A percentile compares a stretch with the other conserved stretches of the same genome.
Evolutionary conservation across 2,888 invertebrate genomes (phyloP).

Genomic region (Saturnia pavonia): DNA sequence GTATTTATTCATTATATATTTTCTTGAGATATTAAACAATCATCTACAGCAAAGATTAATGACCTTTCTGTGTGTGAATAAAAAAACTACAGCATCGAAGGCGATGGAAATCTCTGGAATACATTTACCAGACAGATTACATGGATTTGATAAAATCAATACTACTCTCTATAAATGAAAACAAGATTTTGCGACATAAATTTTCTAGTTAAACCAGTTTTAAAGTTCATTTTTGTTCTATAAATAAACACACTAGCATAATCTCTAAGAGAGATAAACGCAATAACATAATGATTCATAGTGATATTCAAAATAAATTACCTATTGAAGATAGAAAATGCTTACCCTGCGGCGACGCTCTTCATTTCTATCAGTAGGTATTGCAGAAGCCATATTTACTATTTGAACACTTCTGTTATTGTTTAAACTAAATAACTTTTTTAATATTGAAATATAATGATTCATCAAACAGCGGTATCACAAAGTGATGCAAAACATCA

Average conservation of each 20-base stretch:
- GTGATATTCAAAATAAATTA: conserved; percentile 9
- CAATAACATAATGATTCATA: conserved; percentile 50
- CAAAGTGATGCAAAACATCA: background rate
- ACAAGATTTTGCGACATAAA: conserved; percentile 1
- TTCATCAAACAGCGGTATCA: conserved; percentile 13
- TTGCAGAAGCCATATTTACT: conserved; percentile 60
- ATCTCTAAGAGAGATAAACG: conserved; percentile 36
- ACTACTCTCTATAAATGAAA: background rate
- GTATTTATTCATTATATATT: background rate
- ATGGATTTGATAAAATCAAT: conserved; percentile 30
- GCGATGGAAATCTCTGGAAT: conserved; percentile 35
- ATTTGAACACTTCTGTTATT: conserved; percentile 12
- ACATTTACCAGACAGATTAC: conserved; percentile 24
- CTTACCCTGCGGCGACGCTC: conserved; percentile 77
- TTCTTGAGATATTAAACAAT: background rate
- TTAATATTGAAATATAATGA: conserved; percentile 5
- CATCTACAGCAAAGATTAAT: background rate
- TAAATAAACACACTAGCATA: conserved; percentile 28
- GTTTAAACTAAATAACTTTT: conserved; percentile 9
- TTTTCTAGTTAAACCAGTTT: conserved; percentile 34
- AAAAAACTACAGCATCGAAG: conserved; percentile 9
- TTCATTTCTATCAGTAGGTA: conserved; percentile 69
- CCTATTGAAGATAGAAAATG: conserved; percentile 22
- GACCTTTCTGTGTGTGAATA: conserved; percentile 21
- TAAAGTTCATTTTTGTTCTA: conserved; percentile 28